phyloP scores from a whole-genome alignment of 2,113 vertebrate genomes.

The Indri indri region DNA sequence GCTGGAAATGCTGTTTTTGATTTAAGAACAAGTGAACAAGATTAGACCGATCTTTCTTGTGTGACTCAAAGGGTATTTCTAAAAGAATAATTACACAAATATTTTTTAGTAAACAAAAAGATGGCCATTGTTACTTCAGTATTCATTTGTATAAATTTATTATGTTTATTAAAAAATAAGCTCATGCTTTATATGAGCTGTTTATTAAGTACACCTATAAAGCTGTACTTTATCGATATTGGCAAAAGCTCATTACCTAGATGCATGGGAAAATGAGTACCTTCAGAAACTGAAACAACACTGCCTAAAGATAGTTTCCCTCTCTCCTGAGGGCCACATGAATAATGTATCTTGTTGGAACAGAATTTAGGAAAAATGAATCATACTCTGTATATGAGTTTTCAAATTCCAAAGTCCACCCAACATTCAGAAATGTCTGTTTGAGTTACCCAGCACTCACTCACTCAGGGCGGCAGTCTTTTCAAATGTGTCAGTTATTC shows the following conservation, averaged over 20 bases:
- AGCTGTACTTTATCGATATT: not conserved
- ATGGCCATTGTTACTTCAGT: not conserved
- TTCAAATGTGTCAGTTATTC: not conserved
- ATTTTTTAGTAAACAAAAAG: not conserved
- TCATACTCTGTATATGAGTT: constrained; percentile 4
- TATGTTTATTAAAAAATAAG: not conserved
- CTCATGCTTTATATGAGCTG: not conserved
- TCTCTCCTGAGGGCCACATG: not conserved
- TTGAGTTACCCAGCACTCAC: not conserved
- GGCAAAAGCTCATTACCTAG: not conserved
- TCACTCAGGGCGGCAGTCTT: not conserved
- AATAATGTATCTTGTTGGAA: constrained; percentile 33
- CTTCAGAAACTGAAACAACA: constrained; percentile 14
- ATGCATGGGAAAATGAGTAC: not conserved
- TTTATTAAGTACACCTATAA: not conserved
- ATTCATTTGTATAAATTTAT: not conserved
- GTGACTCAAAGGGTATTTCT: constrained; percentile 31
- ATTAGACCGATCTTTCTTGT: not conserved
- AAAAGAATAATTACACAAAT: not conserved
- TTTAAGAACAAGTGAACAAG: constrained; percentile 3
- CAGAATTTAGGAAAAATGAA: constrained; percentile 23
- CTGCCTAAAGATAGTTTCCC: not conserved
- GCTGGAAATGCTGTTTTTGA: not conserved
- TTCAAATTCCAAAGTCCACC: not conserved
- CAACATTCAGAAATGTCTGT: not conserved